Evolutionary conservation across 2,888 invertebrate species (phyloP).

Genomic region (Ormyrus nitidulus): DNA sequence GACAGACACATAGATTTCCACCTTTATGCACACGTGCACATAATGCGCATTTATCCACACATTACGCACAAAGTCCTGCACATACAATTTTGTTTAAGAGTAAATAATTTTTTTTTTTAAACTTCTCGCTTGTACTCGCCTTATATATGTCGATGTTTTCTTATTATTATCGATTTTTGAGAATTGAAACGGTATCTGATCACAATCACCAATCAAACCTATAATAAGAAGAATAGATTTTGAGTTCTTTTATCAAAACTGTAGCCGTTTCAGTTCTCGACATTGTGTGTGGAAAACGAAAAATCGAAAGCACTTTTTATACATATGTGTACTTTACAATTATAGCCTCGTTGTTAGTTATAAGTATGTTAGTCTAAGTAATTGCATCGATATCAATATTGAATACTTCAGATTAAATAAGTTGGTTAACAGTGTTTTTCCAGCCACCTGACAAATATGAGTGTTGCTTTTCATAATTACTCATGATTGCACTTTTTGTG

Average conservation of each 20-base stretch:
- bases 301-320: conserved; percentile 35
- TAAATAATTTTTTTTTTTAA: conserved; percentile 10
- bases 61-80: background rate
- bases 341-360: conserved; percentile 44
- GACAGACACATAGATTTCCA: background rate
- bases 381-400: conserved; percentile 47
- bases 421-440: conserved; percentile 30
- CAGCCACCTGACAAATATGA: background rate
- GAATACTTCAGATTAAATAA: conserved; percentile 22
- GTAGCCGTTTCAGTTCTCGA: background rate
- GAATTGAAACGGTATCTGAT: conserved; percentile 11
- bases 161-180: background rate
- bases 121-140: conserved; percentile 12
- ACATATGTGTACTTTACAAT: conserved; percentile 35
- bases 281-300: conserved; percentile 1
- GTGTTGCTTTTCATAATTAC: too few relatives aligned
- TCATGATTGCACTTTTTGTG: conserved; percentile 7
- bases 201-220: too few relatives aligned
- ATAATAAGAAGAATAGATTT: too few relatives aligned
- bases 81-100: background rate
- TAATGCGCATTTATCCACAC: background rate
- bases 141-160: background rate
- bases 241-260: too few relatives aligned
- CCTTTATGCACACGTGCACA: too few relatives aligned
- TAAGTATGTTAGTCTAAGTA: conserved; percentile 38